These are phyloP conservation scores for Hedychridium roseum DNA, from an alignment of 2,888 invertebrate species.

Conservation along the genomic window DNA sequence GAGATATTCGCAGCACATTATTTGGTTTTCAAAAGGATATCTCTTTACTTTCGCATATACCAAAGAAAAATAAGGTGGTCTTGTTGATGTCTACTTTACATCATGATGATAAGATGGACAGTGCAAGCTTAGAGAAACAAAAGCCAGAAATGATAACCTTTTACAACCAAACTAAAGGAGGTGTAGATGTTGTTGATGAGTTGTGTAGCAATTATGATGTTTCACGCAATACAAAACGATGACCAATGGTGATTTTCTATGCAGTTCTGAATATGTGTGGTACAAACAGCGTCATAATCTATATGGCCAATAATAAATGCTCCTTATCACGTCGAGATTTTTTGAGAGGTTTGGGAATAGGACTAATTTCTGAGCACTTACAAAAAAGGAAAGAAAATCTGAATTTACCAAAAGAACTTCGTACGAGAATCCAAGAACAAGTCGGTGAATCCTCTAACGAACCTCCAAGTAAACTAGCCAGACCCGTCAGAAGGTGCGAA, in stretches of 20 bases:
- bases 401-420: too few relatives aligned
- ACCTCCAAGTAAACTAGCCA: too few relatives aligned
- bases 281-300: constrained; percentile 30
- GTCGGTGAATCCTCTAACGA: too few relatives aligned
- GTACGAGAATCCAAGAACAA: too few relatives aligned
- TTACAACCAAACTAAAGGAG: constrained; percentile 30
- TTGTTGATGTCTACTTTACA: constrained; percentile 29
- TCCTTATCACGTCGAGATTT: constrained; percentile 2
- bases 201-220: constrained; percentile 14
- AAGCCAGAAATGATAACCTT: constrained; percentile 28
- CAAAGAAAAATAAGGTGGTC: constrained; percentile 39
- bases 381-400: too few relatives aligned
- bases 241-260: constrained; percentile 39
- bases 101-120: constrained; percentile 19
- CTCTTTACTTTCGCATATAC: constrained; percentile 37
- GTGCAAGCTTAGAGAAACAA: constrained; percentile 4
- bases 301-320: neutral
- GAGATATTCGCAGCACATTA: constrained; percentile 5
- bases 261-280: constrained; percentile 36
- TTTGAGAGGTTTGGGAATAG: too few relatives aligned
- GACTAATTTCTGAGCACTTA: too few relatives aligned
- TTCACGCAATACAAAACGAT: constrained; percentile 41
- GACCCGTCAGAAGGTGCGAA: too few relatives aligned
- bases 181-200: constrained; percentile 27
- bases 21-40: constrained; percentile 16